Conservation (phyloP, 2,113 vertebrate genomes). For the Xiphorhynchus elegans region DNA sequence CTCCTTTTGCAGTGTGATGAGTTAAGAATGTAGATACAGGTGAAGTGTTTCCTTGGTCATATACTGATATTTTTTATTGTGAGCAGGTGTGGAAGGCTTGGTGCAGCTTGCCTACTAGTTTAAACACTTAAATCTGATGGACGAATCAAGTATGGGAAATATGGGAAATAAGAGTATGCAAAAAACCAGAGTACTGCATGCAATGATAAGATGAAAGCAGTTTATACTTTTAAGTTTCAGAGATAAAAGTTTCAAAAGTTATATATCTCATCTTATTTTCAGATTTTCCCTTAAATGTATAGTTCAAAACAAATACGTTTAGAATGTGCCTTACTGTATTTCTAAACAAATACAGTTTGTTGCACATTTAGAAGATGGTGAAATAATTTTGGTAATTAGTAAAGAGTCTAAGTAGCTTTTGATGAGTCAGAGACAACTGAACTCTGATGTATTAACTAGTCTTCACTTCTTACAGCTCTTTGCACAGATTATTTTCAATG, state of each 20-base stretch:
- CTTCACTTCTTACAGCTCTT: neutral
- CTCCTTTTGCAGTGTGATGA: neutral
- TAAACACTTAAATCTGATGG: neutral
- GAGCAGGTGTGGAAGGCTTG: neutral
- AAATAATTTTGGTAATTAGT: neutral
- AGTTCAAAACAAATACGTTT: neutral
- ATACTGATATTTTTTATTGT: neutral
- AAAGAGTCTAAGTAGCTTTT: neutral
- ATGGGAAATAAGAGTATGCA: neutral
- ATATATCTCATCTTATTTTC: neutral
- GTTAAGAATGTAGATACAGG: neutral
- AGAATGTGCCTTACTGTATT: accelerated
- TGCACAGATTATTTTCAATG: neutral
- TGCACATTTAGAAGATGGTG: neutral
- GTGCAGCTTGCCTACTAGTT: neutral
- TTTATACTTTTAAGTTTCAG: neutral
- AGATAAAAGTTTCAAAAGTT: neutral
- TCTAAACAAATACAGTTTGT: neutral
- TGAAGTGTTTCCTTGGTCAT: neutral
- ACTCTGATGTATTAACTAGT: neutral
- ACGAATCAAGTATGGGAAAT: neutral
- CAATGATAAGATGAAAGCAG: neutral
- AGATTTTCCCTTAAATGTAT: neutral
- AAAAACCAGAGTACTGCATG: accelerated
- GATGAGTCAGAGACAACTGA: neutral